Evolutionary conservation across 2,888 invertebrate genomes (phyloP).

Genomic region (Rhamnusium bicolor): DNA sequence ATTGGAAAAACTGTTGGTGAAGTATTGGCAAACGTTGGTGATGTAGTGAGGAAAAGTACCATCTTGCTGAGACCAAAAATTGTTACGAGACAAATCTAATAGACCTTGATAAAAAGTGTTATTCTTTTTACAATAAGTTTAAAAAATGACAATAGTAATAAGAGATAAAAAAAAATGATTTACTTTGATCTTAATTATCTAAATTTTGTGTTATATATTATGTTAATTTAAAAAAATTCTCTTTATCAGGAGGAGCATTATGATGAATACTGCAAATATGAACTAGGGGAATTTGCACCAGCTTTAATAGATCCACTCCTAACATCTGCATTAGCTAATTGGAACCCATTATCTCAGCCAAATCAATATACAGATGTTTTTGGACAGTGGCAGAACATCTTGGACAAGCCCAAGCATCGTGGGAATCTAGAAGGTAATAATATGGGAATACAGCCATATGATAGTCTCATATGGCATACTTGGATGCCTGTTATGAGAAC

Average conservation of each 20-base stretch:
- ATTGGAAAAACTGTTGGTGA: too few relatives aligned
- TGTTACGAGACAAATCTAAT: too few relatives aligned
- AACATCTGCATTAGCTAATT: conserved; percentile 81
- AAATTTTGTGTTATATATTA: too few relatives aligned
- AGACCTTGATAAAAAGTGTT: too few relatives aligned
- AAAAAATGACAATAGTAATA: too few relatives aligned
- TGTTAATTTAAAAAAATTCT: too few relatives aligned
- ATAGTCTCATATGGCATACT: conserved; percentile 90
- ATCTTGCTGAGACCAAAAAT: too few relatives aligned
- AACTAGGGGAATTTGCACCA: conserved; percentile 87
- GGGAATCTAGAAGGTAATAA: conserved; percentile 71
- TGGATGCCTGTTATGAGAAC: conserved; percentile 89
- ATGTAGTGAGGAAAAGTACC: too few relatives aligned
- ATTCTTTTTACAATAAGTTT: too few relatives aligned
- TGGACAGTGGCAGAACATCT: conserved; percentile 80
- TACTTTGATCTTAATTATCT: too few relatives aligned
- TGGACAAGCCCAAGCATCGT: conserved; percentile 68
- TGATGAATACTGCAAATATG: conserved; percentile 88
- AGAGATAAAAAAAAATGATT: too few relatives aligned
- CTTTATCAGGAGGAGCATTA: conserved; percentile 74
- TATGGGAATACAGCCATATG: conserved; percentile 79
- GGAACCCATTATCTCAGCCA: conserved; percentile 85
- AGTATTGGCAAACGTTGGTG: too few relatives aligned
- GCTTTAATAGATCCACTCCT: conserved; percentile 89
- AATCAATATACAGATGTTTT: conserved; percentile 78